Evolutionary conservation across 2,888 invertebrate genomes (phyloP).

Genomic region (Tenthredo livida): DNA sequence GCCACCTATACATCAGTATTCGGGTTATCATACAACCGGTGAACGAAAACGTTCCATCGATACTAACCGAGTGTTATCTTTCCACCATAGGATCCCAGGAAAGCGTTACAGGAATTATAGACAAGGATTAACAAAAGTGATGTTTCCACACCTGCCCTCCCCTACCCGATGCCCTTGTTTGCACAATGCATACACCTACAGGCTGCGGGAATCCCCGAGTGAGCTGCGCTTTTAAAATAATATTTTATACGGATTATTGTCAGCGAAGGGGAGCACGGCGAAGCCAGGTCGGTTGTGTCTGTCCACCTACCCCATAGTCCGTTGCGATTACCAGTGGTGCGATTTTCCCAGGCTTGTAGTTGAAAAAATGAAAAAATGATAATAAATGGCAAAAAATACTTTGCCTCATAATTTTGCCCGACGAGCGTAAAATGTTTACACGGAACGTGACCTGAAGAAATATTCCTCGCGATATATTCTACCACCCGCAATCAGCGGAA

Average conservation of each 20-base stretch:
- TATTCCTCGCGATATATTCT: background rate
- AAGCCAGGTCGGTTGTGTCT: slow-evolving; percentile 13
- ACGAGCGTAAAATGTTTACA: background rate
- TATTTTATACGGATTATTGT: slow-evolving; percentile 73
- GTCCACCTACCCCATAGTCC: slow-evolving; percentile 4
- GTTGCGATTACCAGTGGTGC: slow-evolving; percentile 21
- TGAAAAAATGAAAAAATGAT: background rate
- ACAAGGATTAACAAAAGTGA: slow-evolving; percentile 72
- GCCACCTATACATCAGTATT: slow-evolving; percentile 9
- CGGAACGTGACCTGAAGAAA: background rate
- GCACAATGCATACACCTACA: slow-evolving; percentile 40
- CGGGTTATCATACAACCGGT: slow-evolving; percentile 29
- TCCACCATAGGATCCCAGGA: slow-evolving; percentile 34
- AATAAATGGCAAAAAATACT: background rate
- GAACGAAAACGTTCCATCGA: slow-evolving; percentile 39
- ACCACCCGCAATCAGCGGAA: slow-evolving; percentile 1
- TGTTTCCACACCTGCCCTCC: slow-evolving; percentile 73
- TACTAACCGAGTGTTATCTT: slow-evolving; percentile 39
- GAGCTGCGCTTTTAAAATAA: slow-evolving; percentile 69
- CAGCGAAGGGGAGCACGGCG: slow-evolving; percentile 27
- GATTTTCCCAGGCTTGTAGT: background rate
- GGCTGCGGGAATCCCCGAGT: slow-evolving; percentile 30
- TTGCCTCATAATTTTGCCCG: background rate
- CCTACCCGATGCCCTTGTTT: slow-evolving; percentile 53
- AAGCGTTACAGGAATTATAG: slow-evolving; percentile 63